Percentiles rank a stretch among this genome's conserved stretches.
phyloP scores from a whole-genome alignment of 2,113 vertebrate species.

The Malurus alboscapulatus region DNA sequence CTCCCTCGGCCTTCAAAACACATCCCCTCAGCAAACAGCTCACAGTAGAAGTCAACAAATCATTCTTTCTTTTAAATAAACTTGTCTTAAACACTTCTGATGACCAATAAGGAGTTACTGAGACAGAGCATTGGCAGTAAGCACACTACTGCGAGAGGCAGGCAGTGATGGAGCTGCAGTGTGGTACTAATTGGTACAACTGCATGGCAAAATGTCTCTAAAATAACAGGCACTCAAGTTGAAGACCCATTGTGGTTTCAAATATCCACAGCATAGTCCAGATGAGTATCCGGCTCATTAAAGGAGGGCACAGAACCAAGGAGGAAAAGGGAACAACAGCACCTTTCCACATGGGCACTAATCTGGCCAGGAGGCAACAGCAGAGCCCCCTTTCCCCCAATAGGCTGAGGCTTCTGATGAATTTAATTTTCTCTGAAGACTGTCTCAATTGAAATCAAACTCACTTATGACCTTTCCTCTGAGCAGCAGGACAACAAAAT shows the following conservation, averaged over 20 bases:
- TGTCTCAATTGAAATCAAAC: conserved; percentile 39
- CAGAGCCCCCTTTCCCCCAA: neutral
- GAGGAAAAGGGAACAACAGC: accelerated
- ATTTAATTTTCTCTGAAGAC: conserved; percentile 7
- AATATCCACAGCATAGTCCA: neutral
- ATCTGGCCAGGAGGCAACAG: neutral
- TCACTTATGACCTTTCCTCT: conserved; percentile 41
- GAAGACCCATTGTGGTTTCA: neutral
- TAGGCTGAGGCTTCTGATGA: neutral
- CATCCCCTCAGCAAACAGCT: neutral
- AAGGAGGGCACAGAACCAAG: neutral
- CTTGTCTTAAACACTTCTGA: neutral
- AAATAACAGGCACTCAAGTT: neutral
- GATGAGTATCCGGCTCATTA: neutral
- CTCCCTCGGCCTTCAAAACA: neutral
- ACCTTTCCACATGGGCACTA: neutral
- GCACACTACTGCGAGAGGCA: accelerated
- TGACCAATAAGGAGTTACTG: neutral
- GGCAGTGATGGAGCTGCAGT: neutral
- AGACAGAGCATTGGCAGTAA: neutral
- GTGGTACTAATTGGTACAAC: neutral
- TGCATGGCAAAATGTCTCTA: neutral
- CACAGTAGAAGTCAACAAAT: neutral
- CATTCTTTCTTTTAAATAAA: neutral
- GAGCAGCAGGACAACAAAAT: conserved; percentile 41